Conservation (phyloP, 2,888 invertebrate genomes). For the Loripinus fragilis region DNA sequence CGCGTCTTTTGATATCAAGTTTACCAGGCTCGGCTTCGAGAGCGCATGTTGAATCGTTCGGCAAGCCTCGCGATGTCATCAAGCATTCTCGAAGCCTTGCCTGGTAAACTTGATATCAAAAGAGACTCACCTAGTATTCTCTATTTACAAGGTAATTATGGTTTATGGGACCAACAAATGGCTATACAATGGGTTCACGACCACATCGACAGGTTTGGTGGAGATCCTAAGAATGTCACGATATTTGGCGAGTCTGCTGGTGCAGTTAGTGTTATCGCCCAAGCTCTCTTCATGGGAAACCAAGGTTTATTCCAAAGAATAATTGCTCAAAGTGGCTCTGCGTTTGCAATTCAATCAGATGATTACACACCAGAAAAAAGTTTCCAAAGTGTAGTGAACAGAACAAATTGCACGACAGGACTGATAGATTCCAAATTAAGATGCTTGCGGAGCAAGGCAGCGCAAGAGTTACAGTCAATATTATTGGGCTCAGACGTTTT, state of each 20-base stretch:
- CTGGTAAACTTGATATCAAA: too few species aligned
- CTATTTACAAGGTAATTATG: slow-evolving; percentile 7
- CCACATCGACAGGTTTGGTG: not conserved
- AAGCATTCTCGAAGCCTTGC: too few species aligned
- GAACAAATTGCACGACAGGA: not conserved
- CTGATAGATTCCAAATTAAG: too few species aligned
- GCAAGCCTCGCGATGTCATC: too few species aligned
- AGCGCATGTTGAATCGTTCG: too few species aligned
- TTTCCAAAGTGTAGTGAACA: not conserved
- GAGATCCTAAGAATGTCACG: not conserved
- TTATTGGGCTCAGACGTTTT: not conserved
- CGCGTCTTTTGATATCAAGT: too few species aligned
- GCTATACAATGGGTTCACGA: slow-evolving; percentile 7
- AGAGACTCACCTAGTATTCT: too few species aligned
- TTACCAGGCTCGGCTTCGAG: too few species aligned
- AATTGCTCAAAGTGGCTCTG: slow-evolving; percentile 1
- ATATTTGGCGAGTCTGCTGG: slow-evolving; percentile 13
- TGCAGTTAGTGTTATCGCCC: not conserved
- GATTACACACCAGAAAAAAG: not conserved
- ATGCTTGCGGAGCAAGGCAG: not conserved
- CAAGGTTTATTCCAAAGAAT: slow-evolving; percentile 3
- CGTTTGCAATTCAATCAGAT: not conserved
- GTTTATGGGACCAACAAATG: slow-evolving; percentile 2
- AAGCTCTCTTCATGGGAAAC: not conserved
- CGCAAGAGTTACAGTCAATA: not conserved